Conservation (phyloP, 2,888 invertebrate species). For the Polietes domitor region DNA sequence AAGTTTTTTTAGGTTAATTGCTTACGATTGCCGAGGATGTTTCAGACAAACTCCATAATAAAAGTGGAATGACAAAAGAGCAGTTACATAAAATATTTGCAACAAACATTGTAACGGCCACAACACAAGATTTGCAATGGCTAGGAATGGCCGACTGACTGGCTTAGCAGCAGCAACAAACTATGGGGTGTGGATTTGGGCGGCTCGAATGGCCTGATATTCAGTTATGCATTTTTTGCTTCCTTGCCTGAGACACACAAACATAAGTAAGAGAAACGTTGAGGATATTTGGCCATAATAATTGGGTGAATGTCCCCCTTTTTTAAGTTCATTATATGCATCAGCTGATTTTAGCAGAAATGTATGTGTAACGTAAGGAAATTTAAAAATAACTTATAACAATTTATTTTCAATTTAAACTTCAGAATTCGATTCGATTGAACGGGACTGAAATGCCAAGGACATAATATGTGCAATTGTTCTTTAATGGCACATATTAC, state of each 20-base stretch:
- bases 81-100: conserved; percentile 50
- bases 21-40: conserved; percentile 61
- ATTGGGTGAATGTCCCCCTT: neutral
- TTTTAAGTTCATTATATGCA: neutral
- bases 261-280: conserved; percentile 4
- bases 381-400: neutral
- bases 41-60: conserved; percentile 45
- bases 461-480: too few species aligned
- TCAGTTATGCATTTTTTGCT: conserved; percentile 12
- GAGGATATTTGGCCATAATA: conserved; percentile 16
- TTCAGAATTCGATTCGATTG: too few species aligned
- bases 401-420: neutral
- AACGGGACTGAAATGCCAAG: too few species aligned
- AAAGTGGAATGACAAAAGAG: conserved; percentile 36
- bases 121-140: conserved; percentile 12
- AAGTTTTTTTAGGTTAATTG: conserved; percentile 68
- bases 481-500: too few species aligned
- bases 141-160: neutral
- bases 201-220: neutral
- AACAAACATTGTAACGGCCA: conserved; percentile 45
- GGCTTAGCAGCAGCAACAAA: neutral
- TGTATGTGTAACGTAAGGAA: neutral
- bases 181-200: neutral
- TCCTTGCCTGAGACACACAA: neutral
- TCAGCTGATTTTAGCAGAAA: neutral